Evolutionary conservation across 2,113 vertebrate species (phyloP).

Genomic region (Strix uralensis): DNA sequence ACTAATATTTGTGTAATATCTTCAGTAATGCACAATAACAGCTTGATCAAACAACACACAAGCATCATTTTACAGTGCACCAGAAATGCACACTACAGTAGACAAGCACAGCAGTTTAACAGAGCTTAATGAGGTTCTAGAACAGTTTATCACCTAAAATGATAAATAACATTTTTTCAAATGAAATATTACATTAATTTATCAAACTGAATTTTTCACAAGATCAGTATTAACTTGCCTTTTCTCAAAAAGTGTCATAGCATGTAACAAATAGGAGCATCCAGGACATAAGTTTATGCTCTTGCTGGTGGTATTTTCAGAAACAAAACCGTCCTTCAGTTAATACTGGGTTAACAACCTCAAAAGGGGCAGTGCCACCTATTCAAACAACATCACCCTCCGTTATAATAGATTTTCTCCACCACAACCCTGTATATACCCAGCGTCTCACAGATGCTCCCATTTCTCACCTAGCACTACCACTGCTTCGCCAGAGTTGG

Average conservation of each 20-base stretch:
- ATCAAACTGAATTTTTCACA: background rate
- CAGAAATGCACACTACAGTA: background rate
- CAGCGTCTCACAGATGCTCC: background rate
- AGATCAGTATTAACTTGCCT: background rate
- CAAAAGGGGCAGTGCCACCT: background rate
- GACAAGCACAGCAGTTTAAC: background rate
- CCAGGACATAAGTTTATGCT: background rate
- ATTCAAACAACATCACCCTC: background rate
- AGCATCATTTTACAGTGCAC: fast-evolving
- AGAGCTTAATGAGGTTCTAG: background rate
- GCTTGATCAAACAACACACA: background rate
- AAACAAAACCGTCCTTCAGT: background rate
- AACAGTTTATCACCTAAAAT: background rate
- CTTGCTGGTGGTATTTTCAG: background rate
- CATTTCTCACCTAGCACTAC: background rate
- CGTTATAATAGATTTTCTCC: background rate
- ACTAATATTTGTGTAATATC: background rate
- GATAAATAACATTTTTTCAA: background rate
- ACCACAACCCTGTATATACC: background rate
- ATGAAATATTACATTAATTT: background rate
- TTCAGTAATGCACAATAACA: background rate
- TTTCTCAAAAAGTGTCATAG: background rate
- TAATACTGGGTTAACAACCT: background rate
- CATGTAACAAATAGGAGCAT: background rate
- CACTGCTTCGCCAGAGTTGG: background rate